phyloP scores from a whole-genome alignment of 2,888 invertebrate genomes.

The Eumerus sabulonum region DNA sequence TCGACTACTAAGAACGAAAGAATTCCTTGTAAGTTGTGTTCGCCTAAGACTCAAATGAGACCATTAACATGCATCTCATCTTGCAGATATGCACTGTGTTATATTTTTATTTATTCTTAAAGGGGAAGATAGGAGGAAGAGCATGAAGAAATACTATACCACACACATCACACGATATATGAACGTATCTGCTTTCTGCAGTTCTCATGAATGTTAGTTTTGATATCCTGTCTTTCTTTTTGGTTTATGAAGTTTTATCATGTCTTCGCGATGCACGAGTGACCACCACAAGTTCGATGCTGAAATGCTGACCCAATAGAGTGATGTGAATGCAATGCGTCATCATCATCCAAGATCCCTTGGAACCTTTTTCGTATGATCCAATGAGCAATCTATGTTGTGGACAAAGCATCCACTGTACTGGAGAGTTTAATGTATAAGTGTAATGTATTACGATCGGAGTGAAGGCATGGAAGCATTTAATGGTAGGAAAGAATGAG shows the following conservation, averaged over 20 bases:
- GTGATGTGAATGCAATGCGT: slow-evolving; percentile 29
- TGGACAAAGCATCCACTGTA: slow-evolving; percentile 45
- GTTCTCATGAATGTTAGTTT: slow-evolving; percentile 38
- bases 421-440: slow-evolving; percentile 40
- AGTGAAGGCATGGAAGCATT: slow-evolving; percentile 44
- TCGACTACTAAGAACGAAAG: slow-evolving; percentile 53
- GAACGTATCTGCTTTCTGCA: slow-evolving; percentile 10
- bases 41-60: slow-evolving; percentile 42
- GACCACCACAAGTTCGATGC: slow-evolving; percentile 49
- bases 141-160: slow-evolving; percentile 36
- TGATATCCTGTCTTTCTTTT: slow-evolving; percentile 41
- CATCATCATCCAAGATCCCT: slow-evolving; percentile 38
- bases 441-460: slow-evolving; percentile 29
- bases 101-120: slow-evolving; percentile 47
- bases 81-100: slow-evolving; percentile 44
- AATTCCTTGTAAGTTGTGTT: slow-evolving; percentile 68
- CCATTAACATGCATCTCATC: slow-evolving; percentile 45
- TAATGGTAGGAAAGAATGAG: slow-evolving; percentile 60
- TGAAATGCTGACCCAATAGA: slow-evolving; percentile 32
- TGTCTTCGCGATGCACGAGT: slow-evolving; percentile 26
- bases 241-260: slow-evolving; percentile 1
- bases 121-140: slow-evolving; percentile 47
- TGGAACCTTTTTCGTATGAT: slow-evolving; percentile 63
- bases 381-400: slow-evolving; percentile 27
- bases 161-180: slow-evolving; percentile 27